Evolutionary conservation across 2,113 vertebrate genomes (phyloP).

Genomic region (Lepus americanus): DNA sequence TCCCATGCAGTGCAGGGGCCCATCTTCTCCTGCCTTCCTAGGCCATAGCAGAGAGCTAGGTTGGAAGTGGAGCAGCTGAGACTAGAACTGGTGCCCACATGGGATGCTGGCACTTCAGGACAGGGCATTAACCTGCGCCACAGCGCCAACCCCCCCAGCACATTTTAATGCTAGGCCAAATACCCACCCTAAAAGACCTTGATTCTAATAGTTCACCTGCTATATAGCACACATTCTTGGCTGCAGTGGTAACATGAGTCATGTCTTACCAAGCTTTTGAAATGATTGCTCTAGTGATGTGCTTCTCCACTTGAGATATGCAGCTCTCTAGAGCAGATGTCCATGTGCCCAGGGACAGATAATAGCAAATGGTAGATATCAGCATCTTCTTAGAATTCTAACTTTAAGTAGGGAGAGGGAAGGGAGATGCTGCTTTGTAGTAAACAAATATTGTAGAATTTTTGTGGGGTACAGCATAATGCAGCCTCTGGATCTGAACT

Average conservation of each 20-base stretch:
- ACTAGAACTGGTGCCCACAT: too few species aligned
- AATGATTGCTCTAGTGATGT: not conserved
- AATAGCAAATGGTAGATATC: not conserved
- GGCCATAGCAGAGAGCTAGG: too few species aligned
- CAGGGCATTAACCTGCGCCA: too few species aligned
- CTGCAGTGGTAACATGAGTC: not conserved
- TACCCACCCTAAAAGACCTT: not conserved
- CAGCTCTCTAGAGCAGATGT: not conserved
- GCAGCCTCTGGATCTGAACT: not conserved
- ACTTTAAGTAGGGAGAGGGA: not conserved
- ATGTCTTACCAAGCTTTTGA: constrained; percentile 8
- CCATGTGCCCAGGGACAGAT: not conserved
- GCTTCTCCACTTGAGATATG: not conserved
- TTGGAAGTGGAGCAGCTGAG: too few species aligned
- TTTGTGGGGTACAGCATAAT: not conserved
- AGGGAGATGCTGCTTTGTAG: not conserved
- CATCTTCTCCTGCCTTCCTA: too few species aligned
- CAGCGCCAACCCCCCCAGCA: too few species aligned
- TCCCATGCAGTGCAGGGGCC: too few species aligned
- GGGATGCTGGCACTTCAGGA: too few species aligned
- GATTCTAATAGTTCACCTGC: constrained; percentile 7
- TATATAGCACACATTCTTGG: not conserved
- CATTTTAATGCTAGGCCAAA: too few species aligned
- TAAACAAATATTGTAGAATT: not conserved
- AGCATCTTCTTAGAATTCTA: not conserved